Evolutionary conservation across 2,797 vertebrate genomes (phyloP).

Genomic region (Myotis findleyi): DNA sequence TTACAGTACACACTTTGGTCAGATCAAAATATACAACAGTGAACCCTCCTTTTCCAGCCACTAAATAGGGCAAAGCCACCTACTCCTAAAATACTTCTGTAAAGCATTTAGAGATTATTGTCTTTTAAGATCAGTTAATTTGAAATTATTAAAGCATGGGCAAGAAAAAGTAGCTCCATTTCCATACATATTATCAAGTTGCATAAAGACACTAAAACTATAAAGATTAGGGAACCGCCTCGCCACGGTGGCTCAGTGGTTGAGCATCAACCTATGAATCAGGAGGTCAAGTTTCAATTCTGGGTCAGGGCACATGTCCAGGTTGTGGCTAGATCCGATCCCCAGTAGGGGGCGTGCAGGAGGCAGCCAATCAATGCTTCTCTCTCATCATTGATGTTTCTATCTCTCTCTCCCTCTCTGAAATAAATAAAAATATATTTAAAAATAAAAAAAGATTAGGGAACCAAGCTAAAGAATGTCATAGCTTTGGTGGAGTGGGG

Average conservation of each 20-base stretch:
- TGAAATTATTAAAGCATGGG: not conserved
- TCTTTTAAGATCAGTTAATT: constrained; percentile 7
- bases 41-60: not conserved
- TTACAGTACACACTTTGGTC: not conserved
- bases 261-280: too few species aligned
- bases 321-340: too few species aligned
- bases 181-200: not conserved
- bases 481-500: not conserved
- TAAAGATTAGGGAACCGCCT: not conserved
- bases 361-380: too few species aligned
- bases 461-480: not conserved
- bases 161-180: not conserved
- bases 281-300: too few species aligned
- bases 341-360: too few species aligned
- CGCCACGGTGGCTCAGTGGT: too few species aligned
- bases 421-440: too few species aligned
- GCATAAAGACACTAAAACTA: constrained; percentile 1
- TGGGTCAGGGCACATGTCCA: too few species aligned
- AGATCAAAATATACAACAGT: not conserved
- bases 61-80: not conserved
- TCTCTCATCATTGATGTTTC: too few species aligned
- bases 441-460: not conserved
- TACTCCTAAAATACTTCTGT: not conserved
- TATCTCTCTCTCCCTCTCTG: too few species aligned
- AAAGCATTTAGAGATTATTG: not conserved